Evolutionary conservation across 2,888 invertebrate genomes (phyloP), one percentile per base, ranked within the genome.

Genomic region (Agrilus mali): DNA sequence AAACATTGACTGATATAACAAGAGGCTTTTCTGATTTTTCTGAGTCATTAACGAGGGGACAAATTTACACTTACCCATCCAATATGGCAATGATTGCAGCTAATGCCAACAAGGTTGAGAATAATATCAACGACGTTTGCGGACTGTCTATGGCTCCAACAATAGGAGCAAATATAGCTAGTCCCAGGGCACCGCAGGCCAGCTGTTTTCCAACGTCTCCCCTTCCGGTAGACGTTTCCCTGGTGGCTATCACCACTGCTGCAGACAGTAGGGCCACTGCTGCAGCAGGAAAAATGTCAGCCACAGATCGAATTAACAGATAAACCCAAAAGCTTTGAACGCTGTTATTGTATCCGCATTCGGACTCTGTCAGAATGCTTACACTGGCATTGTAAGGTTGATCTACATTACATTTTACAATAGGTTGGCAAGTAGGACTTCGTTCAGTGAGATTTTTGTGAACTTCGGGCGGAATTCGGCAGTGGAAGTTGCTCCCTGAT

Each of bases 181-280:
- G 75, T 8, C 85, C 86, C 4, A 86, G 61, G 4, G 82, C 81
- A 2, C 86, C 86, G 58, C 78, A 80, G 0, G 82, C 83, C 53
- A 86, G 69, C 58, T 86, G 86, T 8, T 82, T 74, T 27, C 86
- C 86, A 3, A 86, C 80, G 58, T 86, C 86, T 0, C 85, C 85
- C 32, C 85, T 74, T 1, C 86, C 85, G 15, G 82, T 72, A 0
- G 85, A 85, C 0, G 86, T 86, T 62, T 86, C 86, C 31, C 86
- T 72, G 0, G 86, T 86, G 1, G 86, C 86, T 47, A 86, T 83
- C n/a, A 86, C 82, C 36, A 86, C 78, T 0, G 85, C 83, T 0
- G 86, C 78, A 42, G 82, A 80, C 1, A 86, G 65, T 6, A 87
- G 60, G 0, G 83, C 79, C 6, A 85, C 66, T 0, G 77, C 80